A percentile compares a stretch with the other conserved stretches of the same genome.
These are phyloP conservation scores for Melopsittacus undulatus DNA, from an alignment of 2,797 vertebrate species.

Conservation along the genomic window DNA sequence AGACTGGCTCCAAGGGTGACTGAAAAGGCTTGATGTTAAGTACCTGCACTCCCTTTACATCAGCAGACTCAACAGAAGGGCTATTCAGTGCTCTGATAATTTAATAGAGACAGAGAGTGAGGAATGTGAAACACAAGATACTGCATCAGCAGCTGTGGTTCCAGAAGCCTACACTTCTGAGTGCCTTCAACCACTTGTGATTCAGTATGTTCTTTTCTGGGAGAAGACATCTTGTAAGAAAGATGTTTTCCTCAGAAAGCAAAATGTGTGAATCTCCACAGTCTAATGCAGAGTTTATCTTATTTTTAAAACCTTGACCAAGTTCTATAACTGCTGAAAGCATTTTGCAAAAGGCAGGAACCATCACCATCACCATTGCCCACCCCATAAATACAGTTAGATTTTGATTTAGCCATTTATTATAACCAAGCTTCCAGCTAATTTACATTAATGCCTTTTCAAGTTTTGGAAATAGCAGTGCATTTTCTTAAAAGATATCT, in stretches of 20 bases:
- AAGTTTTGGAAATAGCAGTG: neutral
- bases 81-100: neutral
- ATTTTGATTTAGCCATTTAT: neutral
- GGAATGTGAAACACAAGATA: neutral
- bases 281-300: neutral
- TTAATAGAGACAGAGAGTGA: neutral
- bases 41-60: neutral
- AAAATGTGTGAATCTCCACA: neutral
- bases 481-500: neutral
- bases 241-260: neutral
- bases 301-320: neutral
- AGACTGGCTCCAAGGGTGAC: neutral
- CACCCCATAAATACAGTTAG: neutral
- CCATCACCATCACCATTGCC: neutral
- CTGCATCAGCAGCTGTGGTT: neutral
- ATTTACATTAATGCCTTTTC: neutral
- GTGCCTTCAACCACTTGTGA: neutral
- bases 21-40: neutral
- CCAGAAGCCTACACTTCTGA: neutral
- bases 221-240: neutral
- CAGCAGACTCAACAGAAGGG: neutral
- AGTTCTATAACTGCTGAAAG: neutral
- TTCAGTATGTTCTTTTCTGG: neutral
- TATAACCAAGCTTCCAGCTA: neutral
- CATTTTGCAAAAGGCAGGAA: neutral